Base-by-base conservation (phyloP, 2,888 invertebrate species). In the Cordilura impudica region DNA sequence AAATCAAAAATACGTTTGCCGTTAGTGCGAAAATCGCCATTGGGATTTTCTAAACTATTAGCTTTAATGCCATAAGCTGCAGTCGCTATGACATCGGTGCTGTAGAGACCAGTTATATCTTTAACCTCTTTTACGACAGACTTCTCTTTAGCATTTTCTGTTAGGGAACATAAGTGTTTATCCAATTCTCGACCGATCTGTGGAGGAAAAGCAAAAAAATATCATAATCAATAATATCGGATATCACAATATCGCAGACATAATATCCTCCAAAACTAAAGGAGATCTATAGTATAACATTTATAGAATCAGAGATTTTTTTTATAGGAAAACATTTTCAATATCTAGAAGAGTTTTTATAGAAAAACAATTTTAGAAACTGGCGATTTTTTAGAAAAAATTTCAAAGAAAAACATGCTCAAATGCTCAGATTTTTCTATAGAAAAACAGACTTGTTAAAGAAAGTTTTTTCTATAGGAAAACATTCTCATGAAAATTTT, bases 51-150 rank as follows among this genome's bases (percentile, higher is more conserved):
- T 2, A 86, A 58, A 43, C 84, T 83, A 45, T 86, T 84, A 0
- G 84, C 83, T 8, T 81, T 39, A 3, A 86, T 53, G 1, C 86
- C 86, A 65, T 78, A 86, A 0, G 85, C 86, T 8, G 82, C 78
- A 5, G 81, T 81, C 2, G 84, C 84, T 45, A 86, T 86, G 0
- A 85, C 85, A 78, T 86, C 86, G 2, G 83, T 85, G 0, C 83
- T 81, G 58, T 78, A 86, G 6, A 82, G 69, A 2, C 81, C 71
- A 61, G 79, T 82, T 4, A 83, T 43, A 10, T 85, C 84, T 23
- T 82, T 84, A 2, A 85, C 63, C 16, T 86, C 85, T 8, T 53
- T 2, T 6, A 61, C 31, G 7, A 21, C 60, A 1, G 66, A 35
- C 1, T 56, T 58, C 3, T 61, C 60, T 6, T 54, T 29, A 18